Base-by-base conservation (phyloP, 92 coral and sea anemone species). In the Zoanthus sociatus region DNA sequence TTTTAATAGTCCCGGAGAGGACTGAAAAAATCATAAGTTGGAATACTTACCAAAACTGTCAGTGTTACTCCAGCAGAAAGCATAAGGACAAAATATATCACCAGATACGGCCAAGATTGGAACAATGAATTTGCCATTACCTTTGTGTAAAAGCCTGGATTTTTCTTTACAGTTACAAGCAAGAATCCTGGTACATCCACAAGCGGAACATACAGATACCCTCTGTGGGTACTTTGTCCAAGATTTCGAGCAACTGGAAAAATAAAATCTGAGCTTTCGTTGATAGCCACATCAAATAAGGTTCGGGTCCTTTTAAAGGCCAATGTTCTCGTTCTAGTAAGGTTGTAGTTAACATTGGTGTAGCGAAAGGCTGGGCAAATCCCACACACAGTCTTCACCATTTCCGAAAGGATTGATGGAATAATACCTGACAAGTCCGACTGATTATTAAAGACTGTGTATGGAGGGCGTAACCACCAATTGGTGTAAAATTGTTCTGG, bases 391-490 rank as follows among this genome's bases (percentile, higher is more conserved):
- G 51, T 55, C 15, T 87, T 74, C 47, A 91, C 90, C 45, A 89
- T 48, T 17, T 78, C 42, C 12, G 81, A 71, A 55, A 93, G 83
- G 21, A 93, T 69, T 51, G 67, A 48, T 76, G 96, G 96, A 60
- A 93, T 87, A 77, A 88, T 90, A 47, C 96, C 96, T 15, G 79
- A 37, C 10, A 63, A 71, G 20, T 64, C 71, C 17, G 75, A 66
- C 13, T 71, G 78, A 15, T 82, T 83, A 83, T 83, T 69, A 46
- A 9, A 54, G 1, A 71, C 72, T 12, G 93, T 88, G 78, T 86
- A 86, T 0, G 96, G 94, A 83, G 94, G 91, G 3, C 67, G 86
- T 16, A 53, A 72, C 84, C 83, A 87, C 96, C 96, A 93, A 73
- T 84, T 93, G 6, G 93, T 87, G 66, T 88, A 83, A 8, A 91